Base-by-base conservation (phyloP, 2,113 vertebrate genomes). In the Syrrhaptes paradoxus region DNA sequence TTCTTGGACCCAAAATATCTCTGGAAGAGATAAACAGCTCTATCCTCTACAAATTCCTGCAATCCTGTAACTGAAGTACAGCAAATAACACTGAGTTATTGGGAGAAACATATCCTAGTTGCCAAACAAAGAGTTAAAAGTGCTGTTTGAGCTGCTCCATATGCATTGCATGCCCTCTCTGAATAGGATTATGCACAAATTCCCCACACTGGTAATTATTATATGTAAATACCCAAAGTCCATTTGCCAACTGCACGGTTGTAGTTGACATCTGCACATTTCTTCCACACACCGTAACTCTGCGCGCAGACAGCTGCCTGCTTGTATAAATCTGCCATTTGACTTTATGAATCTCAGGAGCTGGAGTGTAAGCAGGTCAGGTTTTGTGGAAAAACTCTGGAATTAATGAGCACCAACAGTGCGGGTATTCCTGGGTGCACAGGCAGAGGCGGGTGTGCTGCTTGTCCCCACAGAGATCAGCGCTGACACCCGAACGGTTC, bases 191-290 rank as follows among this genome's bases (percentile, higher is more conserved):
- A 76, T 49, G 43, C 86, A 72, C 67, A 61, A 48, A 71, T 72
- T 87, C 68, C 89, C 82, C 77, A 36, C 78, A 48, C 43, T 32
- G 68, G 83, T 84, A 84, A 94, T 95, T 93, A 93, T 55, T 90
- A 32, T 81, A 85, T 85, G 87, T 82, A 87, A 93, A 94, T 93
- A 74, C 87, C 78, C 63, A 46, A 28, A 85, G 83, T 85, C 45
- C 13, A 76, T 87, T 85, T 85, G 93, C 83, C 73, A 85, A 70
- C 89, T 52, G 75, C 93, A 55, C 41, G 83, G 45, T 6, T 88
- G 54, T 46, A 13, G 57, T 45, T 78, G 87, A 81, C 82, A 87
- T 88, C 87, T 82, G 93, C 90, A 49, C 82, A 81, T 93, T 96
- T 81, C 83, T 90, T 85, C 79, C 49, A 4, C 10, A 49, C 36